Percentiles rank a stretch among this genome's conserved stretches.
Evolutionary conservation across 2,113 vertebrate species (phyloP).

Genomic region (Melanotaenia duboulayi): DNA sequence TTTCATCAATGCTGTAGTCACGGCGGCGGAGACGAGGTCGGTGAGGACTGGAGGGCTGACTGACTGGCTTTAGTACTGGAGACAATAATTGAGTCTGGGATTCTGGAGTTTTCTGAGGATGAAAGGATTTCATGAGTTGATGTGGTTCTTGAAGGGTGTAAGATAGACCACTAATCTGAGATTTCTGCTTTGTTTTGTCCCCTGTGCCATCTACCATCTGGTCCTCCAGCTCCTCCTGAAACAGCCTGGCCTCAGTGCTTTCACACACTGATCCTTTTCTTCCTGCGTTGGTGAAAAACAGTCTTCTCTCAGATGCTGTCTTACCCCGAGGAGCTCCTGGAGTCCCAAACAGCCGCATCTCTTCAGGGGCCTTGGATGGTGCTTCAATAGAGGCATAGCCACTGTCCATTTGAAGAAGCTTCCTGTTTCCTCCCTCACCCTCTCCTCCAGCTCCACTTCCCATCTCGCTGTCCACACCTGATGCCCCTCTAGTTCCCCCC

Average conservation of each 20-base stretch:
- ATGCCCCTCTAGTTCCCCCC: constrained; percentile 41
- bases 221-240: constrained; percentile 83
- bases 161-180: constrained; percentile 25
- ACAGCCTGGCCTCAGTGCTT: constrained; percentile 84
- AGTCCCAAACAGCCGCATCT: constrained; percentile 81
- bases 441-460: constrained; percentile 72
- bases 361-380: constrained; percentile 86
- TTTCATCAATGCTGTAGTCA: constrained; percentile 98
- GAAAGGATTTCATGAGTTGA: constrained; percentile 41
- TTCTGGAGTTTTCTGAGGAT: constrained; percentile 60
- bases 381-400: constrained; percentile 97
- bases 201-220: constrained; percentile 63
- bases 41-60: constrained; percentile 58
- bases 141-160: constrained; percentile 54
- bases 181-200: constrained; percentile 52
- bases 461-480: constrained; percentile 56
- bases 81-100: constrained; percentile 48
- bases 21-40: constrained; percentile 81
- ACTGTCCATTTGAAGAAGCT: constrained; percentile 98
- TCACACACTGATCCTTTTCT: constrained; percentile 91
- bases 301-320: constrained; percentile 88
- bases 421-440: constrained; percentile 85
- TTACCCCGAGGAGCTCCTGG: constrained; percentile 81
- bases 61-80: constrained; percentile 41
- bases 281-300: constrained; percentile 90